These are phyloP conservation scores for Apis mellifera DNA, from an alignment of 1,140 invertebrate genomes.

Conservation along the genomic window Amel_HAv3.1 CM009933.2:6164001-6164500, in stretches of 20 bases:
- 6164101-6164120: too few species aligned
- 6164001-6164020: too few species aligned
- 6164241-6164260: slow-evolving; percentile 39
- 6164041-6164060: too few species aligned
- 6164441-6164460: slow-evolving; percentile 89
- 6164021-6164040: too few species aligned
- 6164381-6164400: slow-evolving; percentile 81
- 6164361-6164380: slow-evolving; percentile 79
- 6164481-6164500: slow-evolving; percentile 87
- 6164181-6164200: too few species aligned
- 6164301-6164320: slow-evolving; percentile 83
- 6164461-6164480: slow-evolving; percentile 89
- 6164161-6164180: too few species aligned
- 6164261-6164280: slow-evolving; percentile 83
- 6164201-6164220: not conserved
- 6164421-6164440: slow-evolving; percentile 87
- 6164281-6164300: slow-evolving; percentile 80
- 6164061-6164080: too few species aligned
- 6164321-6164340: slow-evolving; percentile 82
- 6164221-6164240: too few species aligned
- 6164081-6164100: too few species aligned
- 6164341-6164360: slow-evolving; percentile 81
- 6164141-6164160: too few species aligned
- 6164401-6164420: slow-evolving; percentile 82
- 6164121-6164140: too few species aligned